These are phyloP conservation scores for Trachythela sp. DNA, from an alignment of 64 coral and sea anemone species.

Conservation along the genomic window DNA sequence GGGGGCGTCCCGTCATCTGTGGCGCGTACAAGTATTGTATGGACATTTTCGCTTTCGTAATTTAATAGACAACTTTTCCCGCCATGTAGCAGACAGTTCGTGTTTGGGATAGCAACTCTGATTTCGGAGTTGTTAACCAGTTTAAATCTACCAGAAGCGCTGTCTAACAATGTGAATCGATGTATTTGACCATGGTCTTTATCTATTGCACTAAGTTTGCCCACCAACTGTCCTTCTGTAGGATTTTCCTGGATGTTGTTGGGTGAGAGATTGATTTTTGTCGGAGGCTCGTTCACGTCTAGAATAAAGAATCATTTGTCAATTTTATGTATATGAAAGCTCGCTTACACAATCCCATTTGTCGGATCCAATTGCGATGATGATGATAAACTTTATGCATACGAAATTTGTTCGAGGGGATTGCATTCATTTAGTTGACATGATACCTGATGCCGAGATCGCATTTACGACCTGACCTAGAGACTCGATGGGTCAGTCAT, in stretches of 20 bases:
- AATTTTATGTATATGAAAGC: no score
- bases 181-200: constrained; percentile 35
- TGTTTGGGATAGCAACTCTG: constrained; percentile 21
- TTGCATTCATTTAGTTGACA: no score
- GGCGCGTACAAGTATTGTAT: constrained; percentile 66
- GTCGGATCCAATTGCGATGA: no score
- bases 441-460: no score
- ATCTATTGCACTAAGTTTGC: constrained; percentile 34
- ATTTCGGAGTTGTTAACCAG: constrained; percentile 35
- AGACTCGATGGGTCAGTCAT: no score
- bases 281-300: constrained; percentile 52
- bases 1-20: constrained; percentile 76
- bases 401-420: no score
- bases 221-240: constrained; percentile 24
- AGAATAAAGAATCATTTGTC: neutral
- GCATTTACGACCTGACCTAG: no score
- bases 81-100: neutral
- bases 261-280: constrained; percentile 32
- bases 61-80: constrained; percentile 64
- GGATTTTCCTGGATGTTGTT: constrained; percentile 32
- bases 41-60: constrained; percentile 50
- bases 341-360: no score
- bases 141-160: constrained; percentile 43
- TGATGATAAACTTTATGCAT: no score
- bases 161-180: constrained; percentile 22